phyloP scores from a whole-genome alignment of 2,797 vertebrate species.

The Hippoglossus hippoglossus region DNA sequence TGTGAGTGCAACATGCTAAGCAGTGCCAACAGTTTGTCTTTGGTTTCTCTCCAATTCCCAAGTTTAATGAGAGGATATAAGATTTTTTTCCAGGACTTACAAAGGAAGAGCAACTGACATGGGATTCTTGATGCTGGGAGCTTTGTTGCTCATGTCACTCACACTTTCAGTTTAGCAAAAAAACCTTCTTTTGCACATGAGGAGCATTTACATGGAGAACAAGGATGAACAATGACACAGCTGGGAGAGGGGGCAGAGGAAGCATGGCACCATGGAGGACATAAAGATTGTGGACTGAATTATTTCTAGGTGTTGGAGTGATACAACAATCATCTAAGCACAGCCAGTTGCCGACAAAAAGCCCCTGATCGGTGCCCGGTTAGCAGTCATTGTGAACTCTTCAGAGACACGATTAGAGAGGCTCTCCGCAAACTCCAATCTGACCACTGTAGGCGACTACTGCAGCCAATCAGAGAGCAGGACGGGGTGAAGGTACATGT shows the following conservation, averaged over 20 bases:
- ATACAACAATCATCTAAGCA: too few species aligned
- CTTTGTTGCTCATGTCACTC: slow-evolving; percentile 19
- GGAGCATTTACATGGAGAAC: slow-evolving; percentile 30
- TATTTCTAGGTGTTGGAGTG: neutral
- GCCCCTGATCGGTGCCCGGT: too few species aligned
- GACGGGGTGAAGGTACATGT: too few species aligned
- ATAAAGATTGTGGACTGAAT: neutral
- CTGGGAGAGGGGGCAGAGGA: slow-evolving; percentile 1
- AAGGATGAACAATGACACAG: slow-evolving; percentile 23
- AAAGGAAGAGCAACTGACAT: slow-evolving; percentile 10
- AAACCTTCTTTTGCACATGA: slow-evolving; percentile 51
- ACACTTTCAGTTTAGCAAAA: slow-evolving; percentile 33
- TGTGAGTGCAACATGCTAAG: slow-evolving; percentile 33
- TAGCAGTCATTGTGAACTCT: too few species aligned
- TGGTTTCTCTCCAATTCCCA: slow-evolving; percentile 1
- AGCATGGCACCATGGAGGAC: slow-evolving; percentile 29
- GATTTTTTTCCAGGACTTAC: slow-evolving; percentile 9
- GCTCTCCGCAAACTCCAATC: too few species aligned
- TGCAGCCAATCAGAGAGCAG: too few species aligned
- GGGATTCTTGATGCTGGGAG: slow-evolving; percentile 20
- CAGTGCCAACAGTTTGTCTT: slow-evolving; percentile 26
- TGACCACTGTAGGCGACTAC: too few species aligned
- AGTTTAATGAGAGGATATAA: neutral
- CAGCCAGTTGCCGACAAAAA: too few species aligned
- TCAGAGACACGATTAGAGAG: too few species aligned